These are phyloP conservation scores for Podarcis raffonei DNA, from an alignment of 2,113 vertebrate species.

Conservation along the genomic window DNA sequence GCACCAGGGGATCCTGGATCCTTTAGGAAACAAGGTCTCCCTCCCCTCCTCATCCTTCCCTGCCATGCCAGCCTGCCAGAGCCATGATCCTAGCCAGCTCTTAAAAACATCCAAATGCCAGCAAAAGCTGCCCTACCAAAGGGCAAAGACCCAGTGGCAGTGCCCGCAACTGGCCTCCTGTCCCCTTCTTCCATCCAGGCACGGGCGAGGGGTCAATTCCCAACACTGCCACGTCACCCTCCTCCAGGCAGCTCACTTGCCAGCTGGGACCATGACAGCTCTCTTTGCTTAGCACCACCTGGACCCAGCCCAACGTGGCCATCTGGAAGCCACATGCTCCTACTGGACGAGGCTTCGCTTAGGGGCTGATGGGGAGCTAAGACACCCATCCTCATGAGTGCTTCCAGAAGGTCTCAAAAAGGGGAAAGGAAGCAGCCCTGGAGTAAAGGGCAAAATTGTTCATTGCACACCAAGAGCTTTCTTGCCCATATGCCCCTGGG, in stretches of 20 bases:
- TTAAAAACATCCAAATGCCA: not conserved
- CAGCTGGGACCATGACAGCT: not conserved
- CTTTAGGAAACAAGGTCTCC: not conserved
- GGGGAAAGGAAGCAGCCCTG: not conserved
- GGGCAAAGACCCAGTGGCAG: not conserved
- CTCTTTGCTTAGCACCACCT: not conserved
- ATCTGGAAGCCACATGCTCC: slow-evolving; percentile 60
- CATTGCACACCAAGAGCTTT: not conserved
- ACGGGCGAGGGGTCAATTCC: not conserved
- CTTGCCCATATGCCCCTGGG: not conserved
- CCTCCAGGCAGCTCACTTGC: not conserved
- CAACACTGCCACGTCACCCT: not conserved
- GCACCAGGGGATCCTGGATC: not conserved
- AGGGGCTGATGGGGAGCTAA: not conserved
- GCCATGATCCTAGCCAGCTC: not conserved
- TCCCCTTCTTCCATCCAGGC: rapidly evolving
- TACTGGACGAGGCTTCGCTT: not conserved
- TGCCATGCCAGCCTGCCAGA: not conserved
- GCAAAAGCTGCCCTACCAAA: not conserved
- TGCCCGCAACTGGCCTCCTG: not conserved
- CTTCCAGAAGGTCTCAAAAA: not conserved
- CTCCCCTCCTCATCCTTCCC: not conserved
- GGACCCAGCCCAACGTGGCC: slow-evolving; percentile 35
- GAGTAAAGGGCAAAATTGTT: not conserved
- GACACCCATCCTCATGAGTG: not conserved